Evolutionary conservation across 1,140 invertebrate genomes (phyloP).

Genomic region (Chelonus insularis): DNA sequence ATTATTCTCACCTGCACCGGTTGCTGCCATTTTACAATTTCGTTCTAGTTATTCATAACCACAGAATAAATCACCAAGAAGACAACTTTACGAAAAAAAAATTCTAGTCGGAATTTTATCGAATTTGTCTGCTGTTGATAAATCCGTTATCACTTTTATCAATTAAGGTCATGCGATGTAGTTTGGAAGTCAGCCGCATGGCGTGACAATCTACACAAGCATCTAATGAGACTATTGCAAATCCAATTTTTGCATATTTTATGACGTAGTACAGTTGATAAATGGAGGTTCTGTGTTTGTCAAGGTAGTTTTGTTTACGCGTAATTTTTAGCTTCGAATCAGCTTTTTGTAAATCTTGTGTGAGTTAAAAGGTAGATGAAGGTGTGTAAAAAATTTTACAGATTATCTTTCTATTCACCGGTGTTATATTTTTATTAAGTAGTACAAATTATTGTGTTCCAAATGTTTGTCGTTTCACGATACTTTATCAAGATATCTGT

Average conservation of each 20-base stretch:
- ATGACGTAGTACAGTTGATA: slow-evolving; percentile 48
- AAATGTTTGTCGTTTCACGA: slow-evolving; percentile 21
- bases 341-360: slow-evolving; percentile 48
- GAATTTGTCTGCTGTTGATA: too few species aligned
- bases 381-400: slow-evolving; percentile 46
- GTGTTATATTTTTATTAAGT: slow-evolving; percentile 16
- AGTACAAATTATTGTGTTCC: slow-evolving; percentile 24
- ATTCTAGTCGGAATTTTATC: too few species aligned
- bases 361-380: slow-evolving; percentile 61
- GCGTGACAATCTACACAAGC: too few species aligned
- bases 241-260: not conserved
- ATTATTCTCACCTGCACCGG: too few species aligned
- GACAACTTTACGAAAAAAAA: too few species aligned
- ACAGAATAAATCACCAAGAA: too few species aligned
- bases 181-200: too few species aligned
- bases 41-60: too few species aligned
- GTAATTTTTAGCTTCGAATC: slow-evolving; percentile 50
- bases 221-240: too few species aligned
- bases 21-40: too few species aligned
- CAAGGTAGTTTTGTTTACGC: slow-evolving; percentile 62
- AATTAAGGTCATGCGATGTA: too few species aligned
- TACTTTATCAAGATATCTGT: slow-evolving; percentile 3
- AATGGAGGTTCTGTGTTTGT: slow-evolving; percentile 52
- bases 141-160: too few species aligned
- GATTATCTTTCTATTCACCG: slow-evolving; percentile 16